Base-by-base conservation (phyloP, 1,140 invertebrate species). In the Temnothorax curvispinosus region DNA sequence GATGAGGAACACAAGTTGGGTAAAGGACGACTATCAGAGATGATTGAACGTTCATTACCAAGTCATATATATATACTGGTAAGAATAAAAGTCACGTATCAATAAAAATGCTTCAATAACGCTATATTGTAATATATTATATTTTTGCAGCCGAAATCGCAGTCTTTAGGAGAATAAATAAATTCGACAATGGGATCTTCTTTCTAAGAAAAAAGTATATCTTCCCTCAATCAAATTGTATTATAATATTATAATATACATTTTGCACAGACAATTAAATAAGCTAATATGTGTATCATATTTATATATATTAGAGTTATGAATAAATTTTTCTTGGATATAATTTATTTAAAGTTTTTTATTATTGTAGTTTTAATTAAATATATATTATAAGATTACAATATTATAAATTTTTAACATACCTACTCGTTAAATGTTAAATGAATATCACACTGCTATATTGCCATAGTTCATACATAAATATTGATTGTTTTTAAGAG, bases 61-160 rank as follows among this genome's bases (percentile, higher is more conserved):
- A 96, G 96, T 87, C 96, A 97, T 89, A 96, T 97, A 89, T 97
- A 97, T 90, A 96, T 97, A 78, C 95, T 97, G 96, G 96, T 95
- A 92, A 94, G 92, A 92, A 72, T 44, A 74, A 65, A 72, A 65
- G 52, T 62, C 18, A 50, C 7, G 13, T 52, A 32, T 38, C 0
- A 54, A 32, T 47, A 9, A 27, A 52, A 18, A 64, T 50, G 27
- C 32, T 75, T 81, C 11, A 56, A 56, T 62, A 60, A n/a, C 71
- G 11, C 62, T 67, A 38, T 47, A 58, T 87, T 60, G 21, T 74
- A 74, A 32, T 15, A 18, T 21, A 13, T 72, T 27, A 82, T 85
- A 15, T 87, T 75, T 74, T 93, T 93, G 47, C 86, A 95, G 94
- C 93, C 94, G 82, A 94, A 93, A 88, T 93, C 92, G 1, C 92